phyloP scores from a whole-genome alignment of 2,113 vertebrate species.

The Tursiops truncatus region DNA sequence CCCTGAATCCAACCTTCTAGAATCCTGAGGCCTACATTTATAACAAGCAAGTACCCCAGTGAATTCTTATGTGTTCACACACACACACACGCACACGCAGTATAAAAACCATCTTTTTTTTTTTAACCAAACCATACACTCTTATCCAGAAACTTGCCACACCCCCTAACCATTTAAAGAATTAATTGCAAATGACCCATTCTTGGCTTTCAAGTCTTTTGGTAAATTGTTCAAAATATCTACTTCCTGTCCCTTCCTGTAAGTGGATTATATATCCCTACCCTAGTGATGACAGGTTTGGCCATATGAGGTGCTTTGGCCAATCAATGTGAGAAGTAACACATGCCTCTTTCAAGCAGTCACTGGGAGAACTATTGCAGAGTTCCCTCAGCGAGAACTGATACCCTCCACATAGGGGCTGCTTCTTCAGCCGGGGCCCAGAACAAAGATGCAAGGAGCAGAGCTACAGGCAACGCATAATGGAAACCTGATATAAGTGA shows the following conservation, averaged over 20 bases:
- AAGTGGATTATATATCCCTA: neutral
- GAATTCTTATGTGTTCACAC: neutral
- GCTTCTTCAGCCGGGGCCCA: neutral
- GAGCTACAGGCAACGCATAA: neutral
- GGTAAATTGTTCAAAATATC: conserved; percentile 4
- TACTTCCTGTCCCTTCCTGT: neutral
- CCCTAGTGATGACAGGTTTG: neutral
- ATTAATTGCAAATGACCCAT: neutral
- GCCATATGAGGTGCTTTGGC: neutral
- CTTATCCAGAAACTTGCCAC: neutral
- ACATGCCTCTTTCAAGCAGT: neutral
- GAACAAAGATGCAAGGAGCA: neutral
- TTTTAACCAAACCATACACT: neutral
- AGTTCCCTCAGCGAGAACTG: neutral
- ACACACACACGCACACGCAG: neutral
- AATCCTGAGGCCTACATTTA: neutral
- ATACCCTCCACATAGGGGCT: too few relatives aligned
- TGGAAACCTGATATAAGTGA: neutral
- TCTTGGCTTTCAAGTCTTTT: neutral
- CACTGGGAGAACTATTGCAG: too few relatives aligned
- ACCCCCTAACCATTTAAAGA: neutral
- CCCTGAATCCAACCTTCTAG: neutral
- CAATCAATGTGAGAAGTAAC: neutral
- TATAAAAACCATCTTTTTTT: neutral
- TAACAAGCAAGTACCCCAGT: neutral